phyloP scores from a whole-genome alignment of 2,797 vertebrate genomes.

The Squalus acanthias region DNA sequence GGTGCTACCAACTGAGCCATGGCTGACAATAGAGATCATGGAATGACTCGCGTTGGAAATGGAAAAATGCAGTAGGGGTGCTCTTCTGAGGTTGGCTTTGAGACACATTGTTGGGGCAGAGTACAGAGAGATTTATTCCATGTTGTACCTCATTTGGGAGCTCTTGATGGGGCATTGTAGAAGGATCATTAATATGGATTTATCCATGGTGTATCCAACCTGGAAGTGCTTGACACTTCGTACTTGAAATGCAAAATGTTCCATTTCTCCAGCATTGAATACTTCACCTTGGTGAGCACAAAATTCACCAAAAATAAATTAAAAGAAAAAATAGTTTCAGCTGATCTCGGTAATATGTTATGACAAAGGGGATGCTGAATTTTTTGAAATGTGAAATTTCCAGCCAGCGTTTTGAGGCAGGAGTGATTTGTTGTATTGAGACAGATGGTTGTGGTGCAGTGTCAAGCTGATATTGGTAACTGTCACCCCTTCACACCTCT shows the following conservation, averaged over 20 bases:
- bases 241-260: neutral
- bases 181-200: neutral
- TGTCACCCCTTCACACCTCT: conserved; percentile 20
- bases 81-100: neutral
- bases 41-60: neutral
- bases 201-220: neutral
- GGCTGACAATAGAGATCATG: neutral
- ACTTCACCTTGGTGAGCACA: neutral
- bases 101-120: neutral
- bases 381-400: neutral
- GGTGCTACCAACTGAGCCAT: no score
- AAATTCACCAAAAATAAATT: neutral
- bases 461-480: conserved; percentile 34
- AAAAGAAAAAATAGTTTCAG: neutral
- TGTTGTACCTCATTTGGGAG: neutral
- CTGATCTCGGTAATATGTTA: neutral
- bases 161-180: neutral
- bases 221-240: neutral
- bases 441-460: conserved; percentile 5
- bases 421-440: neutral
- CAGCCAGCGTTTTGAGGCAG: neutral
- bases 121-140: neutral
- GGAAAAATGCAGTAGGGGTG: neutral
- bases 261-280: neutral
- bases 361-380: neutral